These are phyloP conservation scores for Neodiprion fabricii DNA, from an alignment of 1,140 invertebrate species.

Conservation along the genomic window DNA sequence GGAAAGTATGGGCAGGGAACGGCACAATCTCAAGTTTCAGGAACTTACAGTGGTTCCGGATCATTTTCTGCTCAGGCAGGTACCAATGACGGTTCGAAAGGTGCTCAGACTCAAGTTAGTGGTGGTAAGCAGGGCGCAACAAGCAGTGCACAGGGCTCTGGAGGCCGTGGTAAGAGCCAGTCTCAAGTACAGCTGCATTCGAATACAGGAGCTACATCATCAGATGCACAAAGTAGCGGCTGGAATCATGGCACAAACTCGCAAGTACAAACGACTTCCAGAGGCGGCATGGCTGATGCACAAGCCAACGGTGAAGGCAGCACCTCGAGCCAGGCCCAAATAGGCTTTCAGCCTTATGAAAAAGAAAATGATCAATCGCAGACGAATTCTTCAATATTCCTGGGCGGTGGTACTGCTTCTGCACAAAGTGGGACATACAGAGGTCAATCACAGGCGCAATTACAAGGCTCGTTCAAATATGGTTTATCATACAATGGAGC, in stretches of 20 bases:
- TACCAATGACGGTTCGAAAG: slow-evolving; percentile 75
- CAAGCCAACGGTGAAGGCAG: slow-evolving; percentile 82
- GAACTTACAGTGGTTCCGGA: slow-evolving; percentile 75
- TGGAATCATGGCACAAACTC: slow-evolving; percentile 76
- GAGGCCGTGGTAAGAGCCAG: slow-evolving; percentile 77
- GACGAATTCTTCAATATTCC: slow-evolving; percentile 63
- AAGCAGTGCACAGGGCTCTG: slow-evolving; percentile 76
- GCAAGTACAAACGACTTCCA: slow-evolving; percentile 77
- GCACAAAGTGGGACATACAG: slow-evolving; percentile 75
- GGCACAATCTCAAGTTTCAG: slow-evolving; percentile 80
- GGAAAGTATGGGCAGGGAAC: slow-evolving; percentile 74
- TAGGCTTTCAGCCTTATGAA: slow-evolving; percentile 79
- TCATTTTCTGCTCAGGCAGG: slow-evolving; percentile 83
- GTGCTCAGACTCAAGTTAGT: slow-evolving; percentile 74
- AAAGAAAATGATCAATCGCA: slow-evolving; percentile 60
- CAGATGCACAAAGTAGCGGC: slow-evolving; percentile 77
- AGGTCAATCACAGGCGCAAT: slow-evolving; percentile 81
- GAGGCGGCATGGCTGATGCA: slow-evolving; percentile 82
- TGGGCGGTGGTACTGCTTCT: slow-evolving; percentile 77
- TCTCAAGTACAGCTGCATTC: slow-evolving; percentile 76
- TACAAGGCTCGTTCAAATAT: slow-evolving; percentile 77
- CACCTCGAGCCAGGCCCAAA: slow-evolving; percentile 85
- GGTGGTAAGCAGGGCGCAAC: slow-evolving; percentile 77
- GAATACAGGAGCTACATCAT: slow-evolving; percentile 74
- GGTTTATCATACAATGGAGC: slow-evolving; percentile 82